Conservation (phyloP, 2,888 invertebrate genomes). For the Tetheella fluctuosa region DNA sequence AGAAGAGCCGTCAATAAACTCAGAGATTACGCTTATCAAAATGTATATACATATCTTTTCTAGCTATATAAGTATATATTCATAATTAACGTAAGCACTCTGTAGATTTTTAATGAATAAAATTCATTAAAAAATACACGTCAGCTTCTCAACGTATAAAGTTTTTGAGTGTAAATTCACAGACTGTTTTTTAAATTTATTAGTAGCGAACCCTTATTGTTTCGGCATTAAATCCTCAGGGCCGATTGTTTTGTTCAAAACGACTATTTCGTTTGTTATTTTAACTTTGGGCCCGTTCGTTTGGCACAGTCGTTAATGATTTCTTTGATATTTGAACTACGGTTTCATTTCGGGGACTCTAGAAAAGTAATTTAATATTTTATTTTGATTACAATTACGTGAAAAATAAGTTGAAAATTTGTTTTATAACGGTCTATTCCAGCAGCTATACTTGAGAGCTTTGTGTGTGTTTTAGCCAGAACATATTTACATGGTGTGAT, state of each 20-base stretch:
- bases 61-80: too few relatives aligned
- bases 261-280: constrained; percentile 33
- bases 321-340: constrained; percentile 56
- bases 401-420: neutral
- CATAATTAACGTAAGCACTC: too few relatives aligned
- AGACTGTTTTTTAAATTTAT: constrained; percentile 31
- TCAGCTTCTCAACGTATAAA: neutral
- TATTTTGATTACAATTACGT: neutral
- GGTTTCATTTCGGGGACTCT: constrained; percentile 26
- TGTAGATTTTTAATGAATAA: neutral
- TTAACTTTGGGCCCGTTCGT: constrained; percentile 25
- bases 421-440: neutral
- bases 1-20: too few relatives aligned
- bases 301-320: constrained; percentile 43
- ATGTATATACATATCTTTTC: too few relatives aligned
- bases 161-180: constrained; percentile 7
- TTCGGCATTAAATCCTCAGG: constrained; percentile 40
- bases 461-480: too few relatives aligned
- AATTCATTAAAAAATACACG: too few relatives aligned
- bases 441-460: too few relatives aligned
- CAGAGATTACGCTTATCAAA: too few relatives aligned
- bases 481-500: too few relatives aligned
- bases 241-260: constrained; percentile 36
- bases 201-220: constrained; percentile 39
- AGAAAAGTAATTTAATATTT: neutral